phyloP scores from a whole-genome alignment of 2,888 invertebrate species.

The Malacosoma neustria region DNA sequence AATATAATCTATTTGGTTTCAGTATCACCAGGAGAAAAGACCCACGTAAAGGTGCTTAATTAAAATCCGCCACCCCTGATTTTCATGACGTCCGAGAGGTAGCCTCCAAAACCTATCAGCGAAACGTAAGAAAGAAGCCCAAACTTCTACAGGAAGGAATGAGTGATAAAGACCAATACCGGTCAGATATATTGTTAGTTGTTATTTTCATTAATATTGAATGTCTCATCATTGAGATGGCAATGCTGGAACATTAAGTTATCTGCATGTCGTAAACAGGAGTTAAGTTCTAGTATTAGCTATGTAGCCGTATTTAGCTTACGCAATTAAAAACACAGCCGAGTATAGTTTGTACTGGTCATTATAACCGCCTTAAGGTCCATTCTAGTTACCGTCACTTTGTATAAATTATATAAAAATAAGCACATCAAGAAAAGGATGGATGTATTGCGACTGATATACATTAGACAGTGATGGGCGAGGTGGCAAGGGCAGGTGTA shows the following conservation, averaged over 20 bases:
- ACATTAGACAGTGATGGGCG: slow-evolving; percentile 51
- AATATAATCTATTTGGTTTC: too few relatives aligned
- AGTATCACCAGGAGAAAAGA: too few relatives aligned
- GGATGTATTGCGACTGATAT: slow-evolving; percentile 31
- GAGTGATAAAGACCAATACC: too few relatives aligned
- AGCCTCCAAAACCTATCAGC: too few relatives aligned
- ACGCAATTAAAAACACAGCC: slow-evolving; percentile 46
- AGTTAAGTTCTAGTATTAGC: neutral
- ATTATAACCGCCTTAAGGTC: slow-evolving; percentile 62
- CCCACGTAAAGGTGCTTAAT: too few relatives aligned
- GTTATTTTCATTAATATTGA: too few relatives aligned
- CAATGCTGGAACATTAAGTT: neutral
- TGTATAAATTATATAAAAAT: slow-evolving; percentile 74
- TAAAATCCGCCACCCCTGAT: too few relatives aligned
- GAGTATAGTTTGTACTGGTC: slow-evolving; percentile 40
- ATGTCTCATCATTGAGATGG: neutral
- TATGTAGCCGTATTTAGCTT: slow-evolving; percentile 6
- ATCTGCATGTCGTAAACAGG: neutral
- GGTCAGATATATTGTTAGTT: too few relatives aligned
- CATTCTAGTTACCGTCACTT: slow-evolving; percentile 71
- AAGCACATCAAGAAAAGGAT: slow-evolving; percentile 57
- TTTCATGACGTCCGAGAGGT: too few relatives aligned
- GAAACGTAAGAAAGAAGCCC: too few relatives aligned
- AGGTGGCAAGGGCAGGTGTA: slow-evolving; percentile 69
- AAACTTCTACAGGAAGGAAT: too few relatives aligned